phyloP scores from a whole-genome alignment of 2,888 invertebrate species.

The Lycaena phlaeas region DNA sequence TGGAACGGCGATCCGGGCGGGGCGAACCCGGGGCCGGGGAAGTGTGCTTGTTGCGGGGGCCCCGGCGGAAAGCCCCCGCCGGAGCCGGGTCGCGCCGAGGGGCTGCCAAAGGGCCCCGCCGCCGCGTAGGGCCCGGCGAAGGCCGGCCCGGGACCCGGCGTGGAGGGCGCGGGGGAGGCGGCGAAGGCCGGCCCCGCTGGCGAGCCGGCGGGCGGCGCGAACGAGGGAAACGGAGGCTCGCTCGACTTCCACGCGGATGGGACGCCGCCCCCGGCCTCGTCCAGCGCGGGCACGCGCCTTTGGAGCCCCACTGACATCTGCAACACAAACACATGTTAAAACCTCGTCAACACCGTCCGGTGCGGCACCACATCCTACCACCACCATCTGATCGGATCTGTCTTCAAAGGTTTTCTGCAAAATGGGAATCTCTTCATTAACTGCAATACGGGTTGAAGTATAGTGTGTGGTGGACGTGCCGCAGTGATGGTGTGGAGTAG shows the following conservation, averaged over 20 bases:
- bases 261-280: conserved; percentile 62
- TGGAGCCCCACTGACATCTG: conserved; percentile 84
- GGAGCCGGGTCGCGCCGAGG: conserved; percentile 81
- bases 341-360: too few species aligned
- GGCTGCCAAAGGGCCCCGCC: conserved; percentile 76
- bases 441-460: too few species aligned
- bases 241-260: conserved; percentile 82
- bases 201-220: conserved; percentile 85
- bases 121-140: conserved; percentile 80
- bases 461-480: too few species aligned
- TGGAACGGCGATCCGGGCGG: conserved; percentile 86
- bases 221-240: conserved; percentile 79
- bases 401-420: too few species aligned
- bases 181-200: conserved; percentile 80
- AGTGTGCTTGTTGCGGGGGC: conserved; percentile 80
- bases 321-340: too few species aligned
- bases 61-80: conserved; percentile 89
- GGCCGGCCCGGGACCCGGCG: conserved; percentile 82
- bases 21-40: conserved; percentile 81
- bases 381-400: too few species aligned
- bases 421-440: too few species aligned
- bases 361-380: too few species aligned
- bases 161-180: conserved; percentile 79
- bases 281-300: conserved; percentile 78
- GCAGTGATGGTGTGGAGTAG: too few species aligned